A percentile compares a stretch with the other conserved stretches of the same genome.
These are phyloP conservation scores for Tetrapedia diversipes DNA, from an alignment of 2,888 invertebrate species.

Conservation along the genomic window DNA sequence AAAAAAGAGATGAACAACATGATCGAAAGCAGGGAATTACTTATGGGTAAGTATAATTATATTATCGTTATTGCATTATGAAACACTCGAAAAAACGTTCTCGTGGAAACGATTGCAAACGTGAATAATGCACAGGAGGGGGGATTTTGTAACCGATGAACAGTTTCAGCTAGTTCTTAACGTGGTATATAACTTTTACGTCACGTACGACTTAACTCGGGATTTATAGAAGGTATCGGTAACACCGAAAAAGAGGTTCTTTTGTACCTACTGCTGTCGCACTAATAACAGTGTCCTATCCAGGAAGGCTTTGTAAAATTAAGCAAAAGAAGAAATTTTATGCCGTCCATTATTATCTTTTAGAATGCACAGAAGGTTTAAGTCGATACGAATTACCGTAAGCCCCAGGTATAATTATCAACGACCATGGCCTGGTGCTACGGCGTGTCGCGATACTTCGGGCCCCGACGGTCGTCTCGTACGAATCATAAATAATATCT, in stretches of 20 bases:
- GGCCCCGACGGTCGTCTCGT: not conserved
- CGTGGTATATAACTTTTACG: not conserved
- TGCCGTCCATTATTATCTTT: not conserved
- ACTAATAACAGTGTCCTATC: constrained; percentile 10
- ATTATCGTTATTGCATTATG: too few relatives aligned
- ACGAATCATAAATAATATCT: constrained; percentile 26
- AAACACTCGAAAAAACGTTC: too few relatives aligned
- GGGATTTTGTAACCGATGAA: too few relatives aligned
- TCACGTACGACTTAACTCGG: not conserved
- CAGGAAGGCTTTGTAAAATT: not conserved
- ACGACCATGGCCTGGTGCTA: constrained; percentile 46
- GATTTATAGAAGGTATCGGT: constrained; percentile 11
- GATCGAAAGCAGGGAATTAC: constrained; percentile 91
- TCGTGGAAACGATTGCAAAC: too few relatives aligned
- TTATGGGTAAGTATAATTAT: constrained; percentile 85
- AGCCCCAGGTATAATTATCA: constrained; percentile 42
- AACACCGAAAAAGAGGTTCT: not conserved
- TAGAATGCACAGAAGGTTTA: not conserved
- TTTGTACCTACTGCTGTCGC: not conserved
- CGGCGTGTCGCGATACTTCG: constrained; percentile 60
- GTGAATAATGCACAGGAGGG: too few relatives aligned
- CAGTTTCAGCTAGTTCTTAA: too few relatives aligned
- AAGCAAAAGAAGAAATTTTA: too few relatives aligned
- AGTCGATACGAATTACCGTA: constrained; percentile 19
- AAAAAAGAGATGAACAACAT: constrained; percentile 91